A percentile compares a stretch with the other conserved stretches of the same genome.
Evolutionary conservation across 2,113 vertebrate genomes (phyloP).

Genomic region (Carassius auratus): DNA sequence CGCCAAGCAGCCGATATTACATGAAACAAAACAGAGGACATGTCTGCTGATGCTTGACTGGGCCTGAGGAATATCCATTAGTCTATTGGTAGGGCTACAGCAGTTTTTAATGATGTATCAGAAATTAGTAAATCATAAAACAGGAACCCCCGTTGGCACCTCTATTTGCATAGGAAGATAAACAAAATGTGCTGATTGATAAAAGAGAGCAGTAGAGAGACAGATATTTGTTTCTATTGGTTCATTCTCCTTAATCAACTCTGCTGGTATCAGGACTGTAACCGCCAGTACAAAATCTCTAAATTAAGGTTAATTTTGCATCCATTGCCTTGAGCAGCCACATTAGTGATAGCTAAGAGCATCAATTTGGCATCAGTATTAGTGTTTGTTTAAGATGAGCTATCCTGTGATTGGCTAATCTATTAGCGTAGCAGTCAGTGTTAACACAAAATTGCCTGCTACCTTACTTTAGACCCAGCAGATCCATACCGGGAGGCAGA

Average conservation of each 20-base stretch:
- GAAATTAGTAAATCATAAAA: slow-evolving; percentile 48
- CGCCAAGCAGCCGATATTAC: slow-evolving; percentile 50
- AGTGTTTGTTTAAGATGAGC: slow-evolving; percentile 59
- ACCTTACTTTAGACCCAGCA: slow-evolving; percentile 27
- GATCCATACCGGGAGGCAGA: slow-evolving; percentile 34
- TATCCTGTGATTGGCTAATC: slow-evolving; percentile 60
- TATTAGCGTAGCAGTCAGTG: slow-evolving; percentile 36
- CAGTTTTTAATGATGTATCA: slow-evolving; percentile 48
- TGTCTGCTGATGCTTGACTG: slow-evolving; percentile 29
- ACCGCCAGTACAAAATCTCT: slow-evolving; percentile 65
- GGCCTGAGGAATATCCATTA: slow-evolving; percentile 29
- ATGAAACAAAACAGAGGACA: slow-evolving; percentile 59
- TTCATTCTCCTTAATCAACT: slow-evolving; percentile 56
- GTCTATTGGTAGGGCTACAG: background rate
- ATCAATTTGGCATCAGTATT: slow-evolving; percentile 63
- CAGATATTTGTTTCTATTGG: slow-evolving; percentile 33
- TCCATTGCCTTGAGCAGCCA: slow-evolving; percentile 66
- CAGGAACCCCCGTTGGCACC: background rate
- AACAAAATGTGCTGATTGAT: slow-evolving; percentile 37
- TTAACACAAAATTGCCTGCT: slow-evolving; percentile 46
- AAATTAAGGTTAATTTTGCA: slow-evolving; percentile 72
- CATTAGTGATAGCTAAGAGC: slow-evolving; percentile 67
- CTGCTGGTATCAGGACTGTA: slow-evolving; percentile 56
- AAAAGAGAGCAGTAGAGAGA: background rate
- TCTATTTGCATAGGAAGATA: slow-evolving; percentile 48